These are phyloP conservation scores for Pogonognathellus flavescens DNA, from an alignment of 1,140 invertebrate genomes.

Conservation along the genomic window DNA sequence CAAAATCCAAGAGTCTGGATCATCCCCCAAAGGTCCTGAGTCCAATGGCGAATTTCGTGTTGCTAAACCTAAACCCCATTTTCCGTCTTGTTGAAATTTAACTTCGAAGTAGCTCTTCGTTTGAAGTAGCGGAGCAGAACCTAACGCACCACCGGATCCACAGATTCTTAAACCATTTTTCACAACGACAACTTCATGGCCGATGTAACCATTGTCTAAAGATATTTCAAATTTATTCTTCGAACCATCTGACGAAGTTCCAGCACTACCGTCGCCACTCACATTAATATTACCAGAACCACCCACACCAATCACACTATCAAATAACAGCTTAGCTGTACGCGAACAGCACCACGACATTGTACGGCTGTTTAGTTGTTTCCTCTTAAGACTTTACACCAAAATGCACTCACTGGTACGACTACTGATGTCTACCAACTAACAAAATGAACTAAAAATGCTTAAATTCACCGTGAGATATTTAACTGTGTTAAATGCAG, in stretches of 20 bases:
- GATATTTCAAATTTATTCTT: constrained; percentile 57
- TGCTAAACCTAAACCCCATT: constrained; percentile 94
- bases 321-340: constrained; percentile 62
- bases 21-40: constrained; percentile 59
- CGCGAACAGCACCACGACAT: constrained; percentile 61
- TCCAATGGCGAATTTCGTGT: constrained; percentile 89
- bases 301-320: constrained; percentile 59
- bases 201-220: constrained; percentile 73
- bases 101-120: constrained; percentile 99
- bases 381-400: too few relatives aligned
- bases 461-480: too few relatives aligned
- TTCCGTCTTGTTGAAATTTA: constrained; percentile 94
- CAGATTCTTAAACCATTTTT: constrained; percentile 96
- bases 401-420: too few relatives aligned
- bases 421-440: too few relatives aligned
- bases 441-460: too few relatives aligned
- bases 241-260: constrained; percentile 8
- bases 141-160: constrained; percentile 93
- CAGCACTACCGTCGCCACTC: constrained; percentile 24
- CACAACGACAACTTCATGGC: constrained; percentile 97
- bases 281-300: constrained; percentile 32
- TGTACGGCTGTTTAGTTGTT: background rate
- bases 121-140: constrained; percentile 93
- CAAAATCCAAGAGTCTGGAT: constrained; percentile 93
- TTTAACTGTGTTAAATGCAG: too few relatives aligned